Base-by-base conservation (phyloP, 2,113 vertebrate species). In the Plecturocebus donacophilus region DNA sequence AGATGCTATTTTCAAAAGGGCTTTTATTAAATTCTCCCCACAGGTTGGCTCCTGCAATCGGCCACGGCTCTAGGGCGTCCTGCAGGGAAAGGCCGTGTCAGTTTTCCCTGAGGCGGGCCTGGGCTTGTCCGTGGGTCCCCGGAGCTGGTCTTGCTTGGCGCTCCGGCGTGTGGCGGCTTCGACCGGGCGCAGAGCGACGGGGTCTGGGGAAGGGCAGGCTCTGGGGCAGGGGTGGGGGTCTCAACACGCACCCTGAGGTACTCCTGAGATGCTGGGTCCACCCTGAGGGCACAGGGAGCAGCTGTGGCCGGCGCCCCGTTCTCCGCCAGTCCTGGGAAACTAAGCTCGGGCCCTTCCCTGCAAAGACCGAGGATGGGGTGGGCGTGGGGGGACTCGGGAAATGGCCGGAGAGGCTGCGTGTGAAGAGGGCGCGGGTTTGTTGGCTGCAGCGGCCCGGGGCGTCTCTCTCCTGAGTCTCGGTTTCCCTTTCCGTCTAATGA, bases 11-110 rank as follows among this genome's bases (percentile, higher is more conserved):
- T 96, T 49, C 64, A 56, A 94, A 96, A 77, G 30, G 42, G 70
- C 40, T 93, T 98, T 98, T 97, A 98, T 98, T 98, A 42, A 58
- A 45, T 38, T 32, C 49, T 19, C 27, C 49, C 56, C 38, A 82
- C 47, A 49, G 21, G 0, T 45, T 2, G 27, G 40, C 49, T 45
- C 92, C 25, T 35, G 58, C 66, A 23, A 16, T 1, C 5, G 1
- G 14, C n/a, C 35, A 27, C 10, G 21, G 45, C 40, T 89, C 85
- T 19, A 70, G 42, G 19, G 19, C 14, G 45, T 14, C 84, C 25
- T 7, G 20, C 10, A 66, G 35, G 58, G 49, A 3, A 19, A 17
- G 40, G 23, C 61, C 71, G 30, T 42, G 40, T 47, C 85, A 17
- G 12, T 20, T 70, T 35, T 49, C 54, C 10, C 49, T 0, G 75